These are phyloP conservation scores for Distichodus sexfasciatus DNA, from an alignment of 2,797 vertebrate species.

Conservation along the genomic window DNA sequence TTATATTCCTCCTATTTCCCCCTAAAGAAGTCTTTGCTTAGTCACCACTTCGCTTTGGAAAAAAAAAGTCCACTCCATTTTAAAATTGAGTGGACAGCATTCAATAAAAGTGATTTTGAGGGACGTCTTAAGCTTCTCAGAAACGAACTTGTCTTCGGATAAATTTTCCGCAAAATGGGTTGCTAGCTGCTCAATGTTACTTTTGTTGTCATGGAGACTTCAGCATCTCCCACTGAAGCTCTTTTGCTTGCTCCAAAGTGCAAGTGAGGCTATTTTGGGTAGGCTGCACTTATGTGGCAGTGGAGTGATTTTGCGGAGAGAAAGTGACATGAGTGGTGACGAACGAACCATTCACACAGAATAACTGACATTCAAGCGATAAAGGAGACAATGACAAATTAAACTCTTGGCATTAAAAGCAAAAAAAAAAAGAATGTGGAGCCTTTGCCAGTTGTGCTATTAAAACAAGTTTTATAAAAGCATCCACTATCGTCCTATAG, in stretches of 20 bases:
- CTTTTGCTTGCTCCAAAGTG: slow-evolving; percentile 59
- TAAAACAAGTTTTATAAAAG: too few relatives aligned
- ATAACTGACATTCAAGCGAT: slow-evolving; percentile 2
- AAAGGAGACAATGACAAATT: neutral
- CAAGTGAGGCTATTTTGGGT: slow-evolving; percentile 62
- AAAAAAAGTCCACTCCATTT: neutral
- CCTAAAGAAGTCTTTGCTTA: neutral
- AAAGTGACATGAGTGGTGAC: slow-evolving; percentile 26
- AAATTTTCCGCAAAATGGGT: slow-evolving; percentile 50
- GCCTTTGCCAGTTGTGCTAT: too few relatives aligned
- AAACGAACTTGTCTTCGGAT: slow-evolving; percentile 4
- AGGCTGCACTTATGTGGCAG: slow-evolving; percentile 55
- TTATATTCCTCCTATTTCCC: neutral
- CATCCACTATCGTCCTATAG: too few relatives aligned
- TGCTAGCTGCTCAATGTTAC: slow-evolving; percentile 53
- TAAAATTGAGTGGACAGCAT: neutral
- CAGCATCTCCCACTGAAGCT: slow-evolving; percentile 61
- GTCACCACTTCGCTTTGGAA: neutral
- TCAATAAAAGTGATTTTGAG: slow-evolving; percentile 6
- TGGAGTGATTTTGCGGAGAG: slow-evolving; percentile 44
- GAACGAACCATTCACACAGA: slow-evolving; percentile 11
- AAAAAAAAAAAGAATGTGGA: neutral
- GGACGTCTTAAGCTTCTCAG: neutral
- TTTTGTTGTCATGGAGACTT: slow-evolving; percentile 73
- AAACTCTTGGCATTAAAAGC: neutral